These are phyloP conservation scores for Malachius bipustulatus DNA, from an alignment of 2,888 invertebrate genomes.

Conservation along the genomic window DNA sequence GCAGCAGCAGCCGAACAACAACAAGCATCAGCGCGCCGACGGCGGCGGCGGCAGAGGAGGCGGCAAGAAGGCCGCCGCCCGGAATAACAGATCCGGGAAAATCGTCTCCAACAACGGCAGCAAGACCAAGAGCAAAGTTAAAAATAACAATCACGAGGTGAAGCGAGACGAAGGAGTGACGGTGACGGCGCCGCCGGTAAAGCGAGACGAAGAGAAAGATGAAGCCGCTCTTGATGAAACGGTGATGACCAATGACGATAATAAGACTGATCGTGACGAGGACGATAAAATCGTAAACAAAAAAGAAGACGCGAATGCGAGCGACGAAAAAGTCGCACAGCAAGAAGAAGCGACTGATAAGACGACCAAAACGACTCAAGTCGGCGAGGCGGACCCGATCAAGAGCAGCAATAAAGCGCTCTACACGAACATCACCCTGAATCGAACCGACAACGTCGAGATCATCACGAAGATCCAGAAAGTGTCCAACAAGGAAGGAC, in stretches of 20 bases:
- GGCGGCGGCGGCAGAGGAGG: constrained; percentile 36
- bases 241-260: neutral
- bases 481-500: constrained; percentile 30
- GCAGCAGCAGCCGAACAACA: neutral
- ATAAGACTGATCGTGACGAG: neutral
- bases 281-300: neutral
- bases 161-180: neutral
- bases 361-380: neutral
- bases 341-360: neutral
- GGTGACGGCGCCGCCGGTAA: neutral
- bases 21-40: constrained; percentile 24
- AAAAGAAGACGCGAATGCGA: neutral
- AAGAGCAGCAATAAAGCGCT: constrained; percentile 15
- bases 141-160: neutral
- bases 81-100: constrained; percentile 7
- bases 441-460: constrained; percentile 30
- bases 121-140: neutral
- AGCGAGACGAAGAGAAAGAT: constrained; percentile 12
- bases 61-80: constrained; percentile 23
- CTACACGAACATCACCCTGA: constrained; percentile 31
- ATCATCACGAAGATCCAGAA: constrained; percentile 33
- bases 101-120: neutral
- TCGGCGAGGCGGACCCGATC: neutral
- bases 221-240: constrained; percentile 10
- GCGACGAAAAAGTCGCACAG: neutral